These are phyloP conservation scores for Cosmia trapezina DNA, from an alignment of 2,888 invertebrate species.

Conservation along the genomic window DNA sequence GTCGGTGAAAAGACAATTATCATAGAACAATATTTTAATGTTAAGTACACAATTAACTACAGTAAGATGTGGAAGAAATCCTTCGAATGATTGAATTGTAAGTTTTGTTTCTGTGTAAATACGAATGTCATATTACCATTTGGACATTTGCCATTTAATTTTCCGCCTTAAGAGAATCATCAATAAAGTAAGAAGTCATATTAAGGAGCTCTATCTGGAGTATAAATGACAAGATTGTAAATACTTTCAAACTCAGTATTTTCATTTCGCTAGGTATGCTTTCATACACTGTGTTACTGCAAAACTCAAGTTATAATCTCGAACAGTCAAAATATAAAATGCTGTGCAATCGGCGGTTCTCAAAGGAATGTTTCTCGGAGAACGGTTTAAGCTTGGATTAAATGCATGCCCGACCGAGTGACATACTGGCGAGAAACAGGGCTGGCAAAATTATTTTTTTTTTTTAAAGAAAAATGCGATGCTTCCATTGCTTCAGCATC, in stretches of 20 bases:
- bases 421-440: constrained; percentile 59
- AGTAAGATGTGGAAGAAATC: constrained; percentile 50
- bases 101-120: neutral
- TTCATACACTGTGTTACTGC: no score
- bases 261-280: neutral
- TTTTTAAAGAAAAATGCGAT: neutral
- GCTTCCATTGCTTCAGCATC: neutral
- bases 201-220: neutral
- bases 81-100: constrained; percentile 45
- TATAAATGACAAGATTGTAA: neutral
- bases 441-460: constrained; percentile 20
- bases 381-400: constrained; percentile 58
- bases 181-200: neutral
- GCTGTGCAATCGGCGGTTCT: constrained; percentile 29
- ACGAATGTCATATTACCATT: neutral
- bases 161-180: neutral
- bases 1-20: constrained; percentile 58
- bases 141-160: neutral
- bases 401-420: constrained; percentile 61
- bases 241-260: neutral
- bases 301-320: constrained; percentile 2
- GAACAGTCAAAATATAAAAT: constrained; percentile 31
- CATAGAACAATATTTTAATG: constrained; percentile 52
- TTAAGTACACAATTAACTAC: constrained; percentile 50
- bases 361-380: constrained; percentile 50